Percentiles rank a stretch among this genome's conserved stretches.
These are phyloP conservation scores for Plagodis dolabraria DNA, from an alignment of 2,888 invertebrate genomes.

Conservation along the genomic window DNA sequence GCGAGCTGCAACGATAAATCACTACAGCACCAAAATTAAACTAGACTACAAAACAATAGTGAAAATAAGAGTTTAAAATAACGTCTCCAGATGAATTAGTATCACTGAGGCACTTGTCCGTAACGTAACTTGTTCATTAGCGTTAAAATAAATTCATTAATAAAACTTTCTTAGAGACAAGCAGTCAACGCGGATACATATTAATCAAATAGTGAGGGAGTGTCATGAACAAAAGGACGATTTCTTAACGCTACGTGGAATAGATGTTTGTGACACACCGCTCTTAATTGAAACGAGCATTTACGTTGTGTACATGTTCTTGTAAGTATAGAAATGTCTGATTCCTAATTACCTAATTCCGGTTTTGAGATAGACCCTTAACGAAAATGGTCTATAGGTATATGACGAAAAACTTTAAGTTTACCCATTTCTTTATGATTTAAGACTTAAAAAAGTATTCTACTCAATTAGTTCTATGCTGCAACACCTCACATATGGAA, in stretches of 20 bases:
- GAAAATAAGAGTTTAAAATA: conserved; percentile 63
- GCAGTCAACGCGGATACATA: conserved; percentile 79
- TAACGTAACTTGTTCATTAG: conserved; percentile 82
- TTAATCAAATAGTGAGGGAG: conserved; percentile 84
- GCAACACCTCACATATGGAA: no score
- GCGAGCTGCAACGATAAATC: conserved; percentile 16
- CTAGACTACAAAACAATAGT: conserved; percentile 32
- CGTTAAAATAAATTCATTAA: conserved; percentile 85
- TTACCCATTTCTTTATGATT: no score
- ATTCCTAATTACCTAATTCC: no score
- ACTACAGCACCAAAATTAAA: conserved; percentile 17
- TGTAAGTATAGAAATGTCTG: no score
- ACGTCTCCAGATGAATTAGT: conserved; percentile 75
- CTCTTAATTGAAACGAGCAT: neutral
- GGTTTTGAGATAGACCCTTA: no score
- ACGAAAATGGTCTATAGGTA: no score
- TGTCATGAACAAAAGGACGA: conserved; percentile 81
- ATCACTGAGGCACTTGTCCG: conserved; percentile 81
- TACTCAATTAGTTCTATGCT: no score
- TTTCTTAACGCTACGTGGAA: conserved; percentile 52
- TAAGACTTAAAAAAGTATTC: no score
- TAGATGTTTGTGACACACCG: conserved; percentile 49
- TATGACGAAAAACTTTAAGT: no score
- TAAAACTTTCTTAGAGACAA: conserved; percentile 73
- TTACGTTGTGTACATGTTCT: neutral